Percentiles rank a stretch among this genome's conserved stretches.
phyloP scores from a whole-genome alignment of 1,140 invertebrate genomes.

The Drosophila repletoides region DNA sequence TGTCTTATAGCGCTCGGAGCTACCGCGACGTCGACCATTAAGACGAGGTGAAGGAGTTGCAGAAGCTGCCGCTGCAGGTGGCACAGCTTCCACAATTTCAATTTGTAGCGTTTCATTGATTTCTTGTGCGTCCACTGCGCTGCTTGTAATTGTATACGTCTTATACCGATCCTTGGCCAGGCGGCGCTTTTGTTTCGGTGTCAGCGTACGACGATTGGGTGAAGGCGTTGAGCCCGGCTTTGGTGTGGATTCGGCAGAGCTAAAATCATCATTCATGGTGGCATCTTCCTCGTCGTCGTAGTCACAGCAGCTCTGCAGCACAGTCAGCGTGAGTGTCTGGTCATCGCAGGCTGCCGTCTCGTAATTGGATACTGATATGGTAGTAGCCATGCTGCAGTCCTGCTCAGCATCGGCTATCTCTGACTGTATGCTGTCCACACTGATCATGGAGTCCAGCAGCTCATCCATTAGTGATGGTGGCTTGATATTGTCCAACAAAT shows the following conservation, averaged over 20 bases:
- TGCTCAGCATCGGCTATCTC: slow-evolving; percentile 86
- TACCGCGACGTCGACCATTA: slow-evolving; percentile 53
- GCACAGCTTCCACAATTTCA: slow-evolving; percentile 56
- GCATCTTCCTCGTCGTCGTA: slow-evolving; percentile 82
- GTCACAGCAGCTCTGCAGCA: slow-evolving; percentile 81
- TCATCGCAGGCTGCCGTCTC: slow-evolving; percentile 83
- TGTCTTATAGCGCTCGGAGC: slow-evolving; percentile 73
- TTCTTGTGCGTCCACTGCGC: slow-evolving; percentile 51
- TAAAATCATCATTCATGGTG: slow-evolving; percentile 82
- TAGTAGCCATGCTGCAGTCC: slow-evolving; percentile 69
- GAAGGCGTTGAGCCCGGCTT: slow-evolving; percentile 83
- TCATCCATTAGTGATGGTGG: slow-evolving; percentile 92
- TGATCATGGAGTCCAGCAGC: slow-evolving; percentile 90
- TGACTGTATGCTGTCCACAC: slow-evolving; percentile 91
- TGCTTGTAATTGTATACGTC: slow-evolving; percentile 89
- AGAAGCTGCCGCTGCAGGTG: neutral
- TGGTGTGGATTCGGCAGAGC: slow-evolving; percentile 88
- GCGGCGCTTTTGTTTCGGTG: slow-evolving; percentile 89
- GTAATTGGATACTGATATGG: slow-evolving; percentile 77
- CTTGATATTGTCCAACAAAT: slow-evolving; percentile 89
- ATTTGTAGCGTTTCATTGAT: slow-evolving; percentile 77
- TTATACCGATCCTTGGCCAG: slow-evolving; percentile 89
- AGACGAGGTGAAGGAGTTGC: slow-evolving; percentile 40
- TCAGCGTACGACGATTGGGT: slow-evolving; percentile 83
- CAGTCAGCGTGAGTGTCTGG: slow-evolving; percentile 81